Evolutionary conservation across 2,113 vertebrate genomes (phyloP).

Genomic region (Varanus komodoensis): DNA sequence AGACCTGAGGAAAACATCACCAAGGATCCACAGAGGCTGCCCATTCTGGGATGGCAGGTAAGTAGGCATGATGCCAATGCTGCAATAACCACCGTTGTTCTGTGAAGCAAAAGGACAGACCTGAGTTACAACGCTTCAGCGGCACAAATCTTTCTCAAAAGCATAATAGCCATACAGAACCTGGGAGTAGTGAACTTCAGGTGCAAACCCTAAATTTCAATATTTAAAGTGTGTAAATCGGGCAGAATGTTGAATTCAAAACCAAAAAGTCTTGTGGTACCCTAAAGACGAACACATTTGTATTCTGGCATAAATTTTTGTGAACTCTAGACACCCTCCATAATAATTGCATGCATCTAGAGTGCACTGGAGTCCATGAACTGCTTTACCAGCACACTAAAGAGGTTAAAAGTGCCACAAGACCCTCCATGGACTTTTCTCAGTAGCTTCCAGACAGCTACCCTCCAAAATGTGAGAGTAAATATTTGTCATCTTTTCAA

Average conservation of each 20-base stretch:
- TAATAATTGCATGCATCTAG: no score
- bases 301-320: no score
- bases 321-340: no score
- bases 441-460: no score
- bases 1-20: slow-evolving; percentile 49
- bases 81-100: slow-evolving; percentile 51
- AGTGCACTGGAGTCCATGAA: no score
- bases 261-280: no score
- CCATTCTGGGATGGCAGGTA: slow-evolving; percentile 59
- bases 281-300: no score
- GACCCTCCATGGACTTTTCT: no score
- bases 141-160: neutral
- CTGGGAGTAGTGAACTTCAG: neutral
- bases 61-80: slow-evolving; percentile 55
- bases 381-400: no score
- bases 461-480: neutral
- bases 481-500: neutral
- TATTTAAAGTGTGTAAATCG: neutral
- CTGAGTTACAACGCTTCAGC: neutral
- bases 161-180: neutral
- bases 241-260: no score
- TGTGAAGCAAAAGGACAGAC: slow-evolving; percentile 34
- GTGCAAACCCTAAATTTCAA: neutral
- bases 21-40: slow-evolving; percentile 60
- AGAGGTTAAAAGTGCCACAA: no score